Evolutionary conservation across 2,888 invertebrate species (phyloP), one percentile per base, ranked within the genome.

Genomic region (Cetonia aurata): DNA sequence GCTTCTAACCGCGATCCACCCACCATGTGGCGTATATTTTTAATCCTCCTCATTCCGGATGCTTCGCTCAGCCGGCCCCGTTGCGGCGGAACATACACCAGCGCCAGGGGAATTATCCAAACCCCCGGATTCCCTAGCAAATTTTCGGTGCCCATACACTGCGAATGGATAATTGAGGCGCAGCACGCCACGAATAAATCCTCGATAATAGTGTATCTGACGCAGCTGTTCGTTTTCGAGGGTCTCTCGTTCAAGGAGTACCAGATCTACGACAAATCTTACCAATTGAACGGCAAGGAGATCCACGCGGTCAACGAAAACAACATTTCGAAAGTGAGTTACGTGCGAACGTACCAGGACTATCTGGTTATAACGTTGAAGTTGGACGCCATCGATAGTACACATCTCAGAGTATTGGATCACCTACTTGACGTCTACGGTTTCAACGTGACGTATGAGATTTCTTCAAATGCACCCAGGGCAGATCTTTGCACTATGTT

Each of bases 361-460:
- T 95, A 91, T 76, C 86, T 96, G 73, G 93, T 95, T 70, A 89
- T 96, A 73, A 92, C 93, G 75, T 89, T 96, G 78, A 86, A 88
- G 52, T 87, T 96, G 78, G 87, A 90, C 76, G 86, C 90, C 25
- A 85, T 92, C 71, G 93, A 94, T 81, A 93, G 94, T 55, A 75
- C 75, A 48, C 95, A 96, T 85, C 86, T 96, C 69, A 87, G 96
- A 4, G 95, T 95, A 0, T 86, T 95, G 74, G 90, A 93, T 80
- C 90, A 92, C 68, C 88, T 96, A 37, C 86, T 96, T 72, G 92
- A 95, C 73, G 94, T 96, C 48, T 96, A 93, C 81, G 96, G 96
- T 12, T 96, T 97, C 86, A 96, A 97, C 85, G 91, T 96, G 78
- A 96, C 96, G 31, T 96, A 96, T 82, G 94, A 96, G 81, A 91